A percentile compares a stretch with the other conserved stretches of the same genome.
Evolutionary conservation across 2,797 vertebrate species (phyloP).

Genomic region (Sebastes aleutianus): DNA sequence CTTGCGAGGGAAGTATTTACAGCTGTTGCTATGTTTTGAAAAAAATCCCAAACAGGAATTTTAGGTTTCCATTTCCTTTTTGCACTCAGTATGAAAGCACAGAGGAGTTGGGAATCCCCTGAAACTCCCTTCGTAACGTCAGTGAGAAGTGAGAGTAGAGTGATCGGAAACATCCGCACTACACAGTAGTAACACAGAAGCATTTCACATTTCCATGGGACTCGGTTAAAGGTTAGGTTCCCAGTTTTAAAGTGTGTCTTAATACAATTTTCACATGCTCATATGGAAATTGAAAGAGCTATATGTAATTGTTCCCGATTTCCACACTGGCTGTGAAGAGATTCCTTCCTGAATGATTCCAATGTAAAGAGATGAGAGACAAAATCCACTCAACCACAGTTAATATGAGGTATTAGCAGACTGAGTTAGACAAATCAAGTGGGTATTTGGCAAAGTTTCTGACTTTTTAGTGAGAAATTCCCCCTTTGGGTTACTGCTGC

Average conservation of each 20-base stretch:
- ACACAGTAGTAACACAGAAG: neutral
- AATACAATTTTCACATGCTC: neutral
- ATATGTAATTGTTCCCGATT: neutral
- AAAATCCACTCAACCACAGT: no score
- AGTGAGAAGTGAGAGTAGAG: neutral
- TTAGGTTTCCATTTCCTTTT: neutral
- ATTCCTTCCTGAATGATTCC: no score
- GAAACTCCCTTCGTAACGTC: neutral
- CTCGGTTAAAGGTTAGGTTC: neutral
- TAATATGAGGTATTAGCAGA: no score
- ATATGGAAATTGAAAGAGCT: neutral
- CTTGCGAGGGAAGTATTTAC: neutral
- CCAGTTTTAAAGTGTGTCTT: neutral
- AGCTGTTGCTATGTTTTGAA: neutral
- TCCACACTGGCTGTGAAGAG: no score
- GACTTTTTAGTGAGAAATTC: no score
- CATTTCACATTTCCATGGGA: neutral
- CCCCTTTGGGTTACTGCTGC: no score
- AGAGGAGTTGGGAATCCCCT: constrained; percentile 9
- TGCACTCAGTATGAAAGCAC: neutral
- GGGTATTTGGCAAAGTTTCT: no score
- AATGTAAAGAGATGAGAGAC: no score
- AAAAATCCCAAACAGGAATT: neutral
- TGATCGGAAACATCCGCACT: neutral
- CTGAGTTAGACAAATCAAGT: no score